phyloP scores from a whole-genome alignment of 2,113 vertebrate genomes.

The Platichthys stellatus region DNA sequence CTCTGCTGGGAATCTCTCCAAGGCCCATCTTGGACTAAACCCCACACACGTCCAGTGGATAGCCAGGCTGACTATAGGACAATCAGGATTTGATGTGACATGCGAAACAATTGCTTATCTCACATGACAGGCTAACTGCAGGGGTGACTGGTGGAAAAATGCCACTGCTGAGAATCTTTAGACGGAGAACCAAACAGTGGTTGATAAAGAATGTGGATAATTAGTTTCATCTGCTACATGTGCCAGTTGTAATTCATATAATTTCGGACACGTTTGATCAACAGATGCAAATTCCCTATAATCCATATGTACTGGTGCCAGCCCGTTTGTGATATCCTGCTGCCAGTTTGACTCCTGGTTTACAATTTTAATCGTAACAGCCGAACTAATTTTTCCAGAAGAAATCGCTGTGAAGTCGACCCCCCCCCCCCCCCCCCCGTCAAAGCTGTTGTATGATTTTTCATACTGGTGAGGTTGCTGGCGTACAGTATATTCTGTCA shows the following conservation, averaged over 20 bases:
- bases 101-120: constrained; percentile 32
- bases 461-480: constrained; percentile 5
- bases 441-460: constrained; percentile 48
- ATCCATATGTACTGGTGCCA: constrained; percentile 45
- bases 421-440: constrained; percentile 1
- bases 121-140: constrained; percentile 31
- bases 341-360: constrained; percentile 49
- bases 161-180: constrained; percentile 41
- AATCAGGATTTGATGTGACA: constrained; percentile 32
- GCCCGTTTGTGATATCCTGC: constrained; percentile 19
- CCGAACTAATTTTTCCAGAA: constrained; percentile 17
- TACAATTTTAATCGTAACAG: constrained; percentile 26
- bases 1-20: constrained; percentile 10
- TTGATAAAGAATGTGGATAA: constrained; percentile 65
- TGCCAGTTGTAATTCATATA: constrained; percentile 68
- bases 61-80: constrained; percentile 14
- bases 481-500: constrained; percentile 24
- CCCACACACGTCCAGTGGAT: neutral
- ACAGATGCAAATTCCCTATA: constrained; percentile 62
- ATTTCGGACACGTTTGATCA: constrained; percentile 60
- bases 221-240: constrained; percentile 46
- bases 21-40: constrained; percentile 2
- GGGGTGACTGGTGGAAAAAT: constrained; percentile 32
- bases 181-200: constrained; percentile 57
- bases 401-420: constrained; percentile 18